Percentiles rank a stretch among this genome's conserved stretches.
Conservation (phyloP, 2,888 invertebrate species). For the Thera obeliscata region DNA sequence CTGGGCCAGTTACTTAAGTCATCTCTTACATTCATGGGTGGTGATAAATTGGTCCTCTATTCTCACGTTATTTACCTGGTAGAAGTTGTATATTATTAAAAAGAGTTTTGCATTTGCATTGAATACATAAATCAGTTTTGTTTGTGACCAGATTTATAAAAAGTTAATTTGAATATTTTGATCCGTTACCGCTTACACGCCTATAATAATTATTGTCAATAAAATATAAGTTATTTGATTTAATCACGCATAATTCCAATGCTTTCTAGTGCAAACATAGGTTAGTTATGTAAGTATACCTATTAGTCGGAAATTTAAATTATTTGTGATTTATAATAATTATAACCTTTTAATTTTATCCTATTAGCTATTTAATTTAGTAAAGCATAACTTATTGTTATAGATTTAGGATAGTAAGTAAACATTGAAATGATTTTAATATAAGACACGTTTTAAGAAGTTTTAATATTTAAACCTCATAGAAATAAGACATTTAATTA, state of each 20-base stretch:
- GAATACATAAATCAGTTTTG: neutral
- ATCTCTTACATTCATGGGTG: too few relatives aligned
- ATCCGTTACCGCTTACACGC: constrained; percentile 4
- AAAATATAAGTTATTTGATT: constrained; percentile 42
- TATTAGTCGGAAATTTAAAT: constrained; percentile 21
- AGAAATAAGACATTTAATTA: constrained; percentile 9
- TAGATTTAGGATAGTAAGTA: constrained; percentile 19
- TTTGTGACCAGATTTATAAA: neutral
- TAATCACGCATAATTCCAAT: constrained; percentile 67
- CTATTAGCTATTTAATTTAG: constrained; percentile 34
- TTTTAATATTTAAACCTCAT: constrained; percentile 12
- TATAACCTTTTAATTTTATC: constrained; percentile 34
- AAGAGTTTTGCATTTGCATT: neutral
- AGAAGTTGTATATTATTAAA: too few relatives aligned
- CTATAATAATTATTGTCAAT: constrained; percentile 4
- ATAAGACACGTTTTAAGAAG: constrained; percentile 6
- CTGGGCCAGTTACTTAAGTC: too few relatives aligned
- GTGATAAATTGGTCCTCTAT: too few relatives aligned
- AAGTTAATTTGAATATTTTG: neutral
- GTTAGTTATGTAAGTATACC: constrained; percentile 43
- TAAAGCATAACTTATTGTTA: constrained; percentile 23
- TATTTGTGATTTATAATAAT: constrained; percentile 39
- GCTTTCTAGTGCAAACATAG: constrained; percentile 69
- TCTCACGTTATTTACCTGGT: too few relatives aligned
- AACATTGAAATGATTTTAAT: constrained; percentile 1